Conservation (phyloP, 2,113 vertebrate genomes). For the Hippocampus comes region DNA sequence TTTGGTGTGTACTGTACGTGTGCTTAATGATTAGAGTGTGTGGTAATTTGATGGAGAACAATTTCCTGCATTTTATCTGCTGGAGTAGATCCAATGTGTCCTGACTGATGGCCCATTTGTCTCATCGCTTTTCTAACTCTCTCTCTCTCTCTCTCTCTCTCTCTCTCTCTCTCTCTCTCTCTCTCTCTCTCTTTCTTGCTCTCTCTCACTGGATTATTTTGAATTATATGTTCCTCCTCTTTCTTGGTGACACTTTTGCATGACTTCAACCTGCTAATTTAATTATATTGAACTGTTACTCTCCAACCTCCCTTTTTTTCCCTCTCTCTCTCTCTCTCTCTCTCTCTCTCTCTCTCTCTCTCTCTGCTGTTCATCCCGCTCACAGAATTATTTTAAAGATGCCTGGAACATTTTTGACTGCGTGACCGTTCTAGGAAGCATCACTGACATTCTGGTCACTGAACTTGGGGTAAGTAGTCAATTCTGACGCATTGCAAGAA, state of each 20-base stretch:
- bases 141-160: background rate
- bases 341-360: background rate
- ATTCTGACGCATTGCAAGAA: background rate
- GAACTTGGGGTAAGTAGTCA: slow-evolving; percentile 87
- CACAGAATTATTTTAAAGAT: slow-evolving; percentile 94
- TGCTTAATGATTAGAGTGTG: slow-evolving; percentile 14
- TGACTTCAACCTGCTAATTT: background rate
- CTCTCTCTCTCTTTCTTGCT: background rate
- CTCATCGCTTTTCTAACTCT: slow-evolving; percentile 42
- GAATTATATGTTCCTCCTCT: slow-evolving; percentile 22
- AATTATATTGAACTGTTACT: background rate
- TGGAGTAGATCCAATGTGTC: slow-evolving; percentile 37
- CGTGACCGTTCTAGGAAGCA: slow-evolving; percentile 94
- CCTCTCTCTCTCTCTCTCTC: no score
- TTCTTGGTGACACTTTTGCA: slow-evolving; percentile 15
- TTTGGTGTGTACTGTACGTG: background rate
- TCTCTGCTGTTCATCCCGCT: slow-evolving; percentile 22
- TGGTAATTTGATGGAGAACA: slow-evolving; percentile 35
- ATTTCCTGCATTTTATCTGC: slow-evolving; percentile 36
- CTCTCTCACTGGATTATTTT: slow-evolving; percentile 9
- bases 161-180: background rate
- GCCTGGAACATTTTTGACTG: slow-evolving; percentile 98
- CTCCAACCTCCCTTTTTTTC: background rate
- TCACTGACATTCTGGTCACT: slow-evolving; percentile 94
- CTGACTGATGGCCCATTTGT: slow-evolving; percentile 46